A percentile compares a stretch with the other conserved stretches of the same genome.
Conservation (phyloP, 1,140 invertebrate genomes). For the Drosophila littoralis region DNA sequence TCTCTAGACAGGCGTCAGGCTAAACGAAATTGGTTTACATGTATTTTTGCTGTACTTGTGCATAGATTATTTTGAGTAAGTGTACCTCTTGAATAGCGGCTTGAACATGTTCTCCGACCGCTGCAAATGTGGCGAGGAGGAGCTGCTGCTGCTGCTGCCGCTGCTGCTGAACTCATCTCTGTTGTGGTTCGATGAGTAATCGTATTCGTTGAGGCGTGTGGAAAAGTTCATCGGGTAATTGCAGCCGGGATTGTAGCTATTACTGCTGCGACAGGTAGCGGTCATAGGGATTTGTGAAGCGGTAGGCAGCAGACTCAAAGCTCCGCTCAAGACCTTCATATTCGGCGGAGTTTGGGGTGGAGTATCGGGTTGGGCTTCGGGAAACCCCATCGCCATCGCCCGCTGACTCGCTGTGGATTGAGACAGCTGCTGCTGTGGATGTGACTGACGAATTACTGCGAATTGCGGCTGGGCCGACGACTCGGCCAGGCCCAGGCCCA, state of each 20-base stretch:
- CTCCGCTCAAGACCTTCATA: conserved; percentile 93
- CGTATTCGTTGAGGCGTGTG: conserved; percentile 81
- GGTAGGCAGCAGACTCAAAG: conserved; percentile 86
- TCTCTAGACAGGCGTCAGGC: conserved; percentile 34
- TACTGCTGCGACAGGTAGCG: conserved; percentile 86
- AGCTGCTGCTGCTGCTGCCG: conserved; percentile 86
- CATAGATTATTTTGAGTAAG: conserved; percentile 3
- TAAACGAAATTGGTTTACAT: background rate
- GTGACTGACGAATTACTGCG: conserved; percentile 43
- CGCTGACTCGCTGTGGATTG: conserved; percentile 78
- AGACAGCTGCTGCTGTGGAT: conserved; percentile 59
- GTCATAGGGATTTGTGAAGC: conserved; percentile 85
- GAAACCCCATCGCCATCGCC: conserved; percentile 90
- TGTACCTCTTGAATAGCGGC: conserved; percentile 94
- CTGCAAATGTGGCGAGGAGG: conserved; percentile 86
- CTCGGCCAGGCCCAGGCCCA: conserved; percentile 21
- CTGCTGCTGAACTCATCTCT: conserved; percentile 85
- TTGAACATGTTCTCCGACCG: conserved; percentile 86
- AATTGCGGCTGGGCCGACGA: conserved; percentile 18
- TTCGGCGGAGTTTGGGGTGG: conserved; percentile 96
- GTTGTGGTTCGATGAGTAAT: conserved; percentile 39
- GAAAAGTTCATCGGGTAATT: conserved; percentile 68
- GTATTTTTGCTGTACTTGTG: background rate
- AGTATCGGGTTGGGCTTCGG: conserved; percentile 94
- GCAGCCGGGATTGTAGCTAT: conserved; percentile 84